Evolutionary conservation across 2,113 vertebrate genomes (phyloP).

Genomic region (Leucosticte australis): DNA sequence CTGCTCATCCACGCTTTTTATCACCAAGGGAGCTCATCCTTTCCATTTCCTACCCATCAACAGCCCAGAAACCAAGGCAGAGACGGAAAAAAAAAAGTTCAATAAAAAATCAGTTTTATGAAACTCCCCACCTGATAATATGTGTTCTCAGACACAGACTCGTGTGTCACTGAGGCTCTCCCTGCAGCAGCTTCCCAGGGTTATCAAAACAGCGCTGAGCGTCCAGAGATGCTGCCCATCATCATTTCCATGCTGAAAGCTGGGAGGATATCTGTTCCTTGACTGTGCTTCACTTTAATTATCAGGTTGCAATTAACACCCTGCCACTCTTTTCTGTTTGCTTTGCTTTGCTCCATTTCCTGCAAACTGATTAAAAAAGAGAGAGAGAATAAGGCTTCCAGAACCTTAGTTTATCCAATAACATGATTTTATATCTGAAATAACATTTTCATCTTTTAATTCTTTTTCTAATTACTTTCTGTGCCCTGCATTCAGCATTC

Average conservation of each 20-base stretch:
- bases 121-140: background rate
- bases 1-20: background rate
- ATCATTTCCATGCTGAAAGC: background rate
- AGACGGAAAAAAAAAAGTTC: background rate
- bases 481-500: background rate
- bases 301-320: constrained; percentile 35
- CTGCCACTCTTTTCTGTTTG: constrained; percentile 7
- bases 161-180: background rate
- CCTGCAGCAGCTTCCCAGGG: background rate
- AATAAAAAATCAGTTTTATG: background rate
- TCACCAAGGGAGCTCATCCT: background rate
- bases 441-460: background rate
- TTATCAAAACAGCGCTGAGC: background rate
- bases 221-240: background rate
- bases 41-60: background rate
- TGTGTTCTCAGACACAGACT: background rate
- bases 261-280: background rate
- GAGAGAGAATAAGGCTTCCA: background rate
- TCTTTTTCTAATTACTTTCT: constrained; percentile 25
- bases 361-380: background rate
- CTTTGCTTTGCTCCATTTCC: constrained; percentile 13
- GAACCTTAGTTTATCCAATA: background rate
- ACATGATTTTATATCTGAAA: constrained; percentile 1
- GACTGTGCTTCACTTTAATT: background rate
- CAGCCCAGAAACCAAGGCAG: background rate